Evolutionary conservation across 2,888 invertebrate genomes (phyloP).

Genomic region (Saturnia japonica): DNA sequence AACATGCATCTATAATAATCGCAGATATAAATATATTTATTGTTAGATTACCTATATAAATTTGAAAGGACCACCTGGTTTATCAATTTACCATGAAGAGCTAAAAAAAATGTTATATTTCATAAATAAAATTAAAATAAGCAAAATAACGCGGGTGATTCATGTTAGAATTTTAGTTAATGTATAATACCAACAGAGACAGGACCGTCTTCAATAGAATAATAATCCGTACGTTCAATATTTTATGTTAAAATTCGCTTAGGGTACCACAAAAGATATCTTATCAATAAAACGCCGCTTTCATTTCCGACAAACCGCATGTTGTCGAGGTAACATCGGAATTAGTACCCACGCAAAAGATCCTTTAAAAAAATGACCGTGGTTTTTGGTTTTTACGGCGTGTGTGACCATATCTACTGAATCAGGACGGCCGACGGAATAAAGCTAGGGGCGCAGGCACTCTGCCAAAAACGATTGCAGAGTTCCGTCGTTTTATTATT

Average conservation of each 20-base stretch:
- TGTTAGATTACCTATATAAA: no score
- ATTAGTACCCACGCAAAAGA: slow-evolving; percentile 35
- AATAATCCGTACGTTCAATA: neutral
- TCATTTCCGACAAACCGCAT: slow-evolving; percentile 18
- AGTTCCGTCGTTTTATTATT: slow-evolving; percentile 61
- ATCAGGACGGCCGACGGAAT: slow-evolving; percentile 22
- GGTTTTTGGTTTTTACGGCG: slow-evolving; percentile 48
- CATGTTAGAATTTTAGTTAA: no score
- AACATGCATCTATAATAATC: no score
- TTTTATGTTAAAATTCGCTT: slow-evolving; percentile 11
- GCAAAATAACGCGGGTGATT: no score
- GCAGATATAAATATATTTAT: no score
- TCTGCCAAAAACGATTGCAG: slow-evolving; percentile 61
- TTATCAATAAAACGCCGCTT: slow-evolving; percentile 19
- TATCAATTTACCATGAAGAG: no score
- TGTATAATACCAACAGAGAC: no score
- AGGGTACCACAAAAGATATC: slow-evolving; percentile 16
- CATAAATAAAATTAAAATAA: no score
- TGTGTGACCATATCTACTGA: slow-evolving; percentile 39
- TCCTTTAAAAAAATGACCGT: slow-evolving; percentile 42
- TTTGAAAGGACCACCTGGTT: no score
- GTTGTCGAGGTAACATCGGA: slow-evolving; percentile 15
- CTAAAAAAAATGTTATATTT: no score
- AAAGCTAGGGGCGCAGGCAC: slow-evolving; percentile 44
- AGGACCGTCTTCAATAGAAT: neutral